Conservation (phyloP, 2,888 invertebrate genomes). For the Aromia moschata region DNA sequence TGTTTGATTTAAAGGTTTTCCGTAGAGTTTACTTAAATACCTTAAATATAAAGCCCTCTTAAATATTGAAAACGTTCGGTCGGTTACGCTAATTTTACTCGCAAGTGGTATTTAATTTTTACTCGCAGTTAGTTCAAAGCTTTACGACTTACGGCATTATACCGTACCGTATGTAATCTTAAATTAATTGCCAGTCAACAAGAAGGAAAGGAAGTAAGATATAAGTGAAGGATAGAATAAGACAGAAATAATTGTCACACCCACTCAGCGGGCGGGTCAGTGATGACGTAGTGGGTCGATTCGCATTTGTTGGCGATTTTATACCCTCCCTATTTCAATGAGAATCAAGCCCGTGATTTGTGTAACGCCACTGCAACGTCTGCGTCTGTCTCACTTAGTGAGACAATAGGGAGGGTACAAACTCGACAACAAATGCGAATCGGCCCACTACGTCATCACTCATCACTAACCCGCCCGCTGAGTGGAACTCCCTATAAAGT, state of each 20-base stretch:
- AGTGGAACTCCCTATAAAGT: no score
- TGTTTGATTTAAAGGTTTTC: constrained; percentile 29
- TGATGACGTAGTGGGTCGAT: no score
- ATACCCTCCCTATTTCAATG: no score
- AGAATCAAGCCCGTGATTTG: no score
- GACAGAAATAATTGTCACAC: neutral
- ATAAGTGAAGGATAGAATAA: neutral
- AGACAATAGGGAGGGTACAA: no score
- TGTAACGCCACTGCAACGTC: no score
- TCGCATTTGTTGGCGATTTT: neutral
- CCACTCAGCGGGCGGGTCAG: no score
- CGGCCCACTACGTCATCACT: no score
- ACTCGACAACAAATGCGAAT: no score
- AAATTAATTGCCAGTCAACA: neutral
- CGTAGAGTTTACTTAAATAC: constrained; percentile 20
- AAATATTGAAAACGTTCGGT: neutral
- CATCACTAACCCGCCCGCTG: no score
- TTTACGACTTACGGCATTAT: neutral
- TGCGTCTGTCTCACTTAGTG: no score
- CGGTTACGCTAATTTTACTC: neutral
- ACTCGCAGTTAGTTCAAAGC: neutral
- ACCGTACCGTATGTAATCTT: neutral
- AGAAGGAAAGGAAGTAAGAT: neutral
- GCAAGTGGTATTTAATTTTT: neutral
- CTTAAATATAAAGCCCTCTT: constrained; percentile 9